A percentile compares a stretch with the other conserved stretches of the same genome.
Evolutionary conservation across 2,113 vertebrate genomes (phyloP).

Genomic region (Struthio camelus): DNA sequence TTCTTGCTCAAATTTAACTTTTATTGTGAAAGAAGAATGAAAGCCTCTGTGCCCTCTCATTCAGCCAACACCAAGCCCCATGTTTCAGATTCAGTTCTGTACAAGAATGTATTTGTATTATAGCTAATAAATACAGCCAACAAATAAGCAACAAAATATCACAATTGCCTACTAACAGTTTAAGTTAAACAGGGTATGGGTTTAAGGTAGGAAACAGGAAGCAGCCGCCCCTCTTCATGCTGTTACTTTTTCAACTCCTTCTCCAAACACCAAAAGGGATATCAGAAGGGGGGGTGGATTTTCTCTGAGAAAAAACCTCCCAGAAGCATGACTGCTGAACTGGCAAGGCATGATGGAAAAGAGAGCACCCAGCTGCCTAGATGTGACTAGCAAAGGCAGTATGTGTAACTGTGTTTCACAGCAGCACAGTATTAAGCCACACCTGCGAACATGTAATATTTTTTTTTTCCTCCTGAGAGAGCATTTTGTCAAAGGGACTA

Average conservation of each 20-base stretch:
- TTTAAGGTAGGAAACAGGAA: background rate
- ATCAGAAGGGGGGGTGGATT: background rate
- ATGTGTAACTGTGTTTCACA: background rate
- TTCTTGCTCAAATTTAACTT: background rate
- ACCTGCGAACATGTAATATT: background rate
- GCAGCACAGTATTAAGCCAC: background rate
- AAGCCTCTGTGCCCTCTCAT: background rate
- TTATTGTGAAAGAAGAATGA: background rate
- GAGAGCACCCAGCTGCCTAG: background rate
- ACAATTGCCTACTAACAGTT: background rate
- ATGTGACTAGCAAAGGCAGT: background rate
- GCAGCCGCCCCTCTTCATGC: background rate
- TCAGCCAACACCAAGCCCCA: background rate
- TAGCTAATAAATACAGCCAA: background rate
- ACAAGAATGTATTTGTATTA: background rate
- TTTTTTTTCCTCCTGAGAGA: background rate
- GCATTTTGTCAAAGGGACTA: background rate
- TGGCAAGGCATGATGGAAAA: background rate
- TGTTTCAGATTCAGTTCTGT: background rate
- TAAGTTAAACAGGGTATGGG: rapidly evolving
- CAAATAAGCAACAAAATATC: background rate
- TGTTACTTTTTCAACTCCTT: background rate
- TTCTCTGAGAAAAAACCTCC: background rate
- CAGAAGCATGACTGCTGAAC: background rate
- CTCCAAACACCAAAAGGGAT: background rate